A percentile compares a stretch with the other conserved stretches of the same genome.
Conservation (phyloP, 2,888 invertebrate species). For the Shargacucullia verbasci region DNA sequence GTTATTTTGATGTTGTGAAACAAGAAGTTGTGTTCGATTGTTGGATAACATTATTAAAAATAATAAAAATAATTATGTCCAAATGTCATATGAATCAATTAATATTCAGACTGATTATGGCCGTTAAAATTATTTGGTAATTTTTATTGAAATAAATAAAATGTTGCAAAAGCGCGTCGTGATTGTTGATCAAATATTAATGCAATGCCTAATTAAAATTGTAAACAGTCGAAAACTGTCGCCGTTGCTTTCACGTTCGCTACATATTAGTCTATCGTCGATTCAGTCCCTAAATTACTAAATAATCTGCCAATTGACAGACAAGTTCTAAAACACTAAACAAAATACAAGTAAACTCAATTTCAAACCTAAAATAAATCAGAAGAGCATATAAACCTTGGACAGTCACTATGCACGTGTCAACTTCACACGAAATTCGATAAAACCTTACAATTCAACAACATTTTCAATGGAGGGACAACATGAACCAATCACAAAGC, state of each 20-base stretch:
- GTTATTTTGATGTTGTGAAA: slow-evolving; percentile 7
- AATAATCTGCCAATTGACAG: slow-evolving; percentile 36
- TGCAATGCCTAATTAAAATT: no score
- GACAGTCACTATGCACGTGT: background rate
- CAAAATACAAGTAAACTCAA: slow-evolving; percentile 19
- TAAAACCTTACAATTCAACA: slow-evolving; percentile 13
- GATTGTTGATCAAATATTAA: no score
- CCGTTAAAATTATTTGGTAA: no score
- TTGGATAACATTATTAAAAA: no score
- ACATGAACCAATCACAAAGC: slow-evolving; percentile 25
- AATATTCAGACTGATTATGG: no score
- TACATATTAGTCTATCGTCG: slow-evolving; percentile 34
- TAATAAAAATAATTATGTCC: no score
- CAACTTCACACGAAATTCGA: slow-evolving; percentile 13
- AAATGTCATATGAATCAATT: no score
- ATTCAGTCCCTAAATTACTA: slow-evolving; percentile 32
- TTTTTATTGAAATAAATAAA: no score
- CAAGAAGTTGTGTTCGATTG: no score
- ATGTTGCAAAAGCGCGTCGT: no score
- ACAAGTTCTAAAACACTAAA: slow-evolving; percentile 15
- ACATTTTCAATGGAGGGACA: slow-evolving; percentile 1
- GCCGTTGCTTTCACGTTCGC: no score
- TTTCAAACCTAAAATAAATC: background rate
- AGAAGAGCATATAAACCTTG: background rate
- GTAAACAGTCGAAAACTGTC: no score